A percentile compares a stretch with the other conserved stretches of the same genome.
Evolutionary conservation across 2,797 vertebrate species (phyloP).

Genomic region (Falco naumanni): DNA sequence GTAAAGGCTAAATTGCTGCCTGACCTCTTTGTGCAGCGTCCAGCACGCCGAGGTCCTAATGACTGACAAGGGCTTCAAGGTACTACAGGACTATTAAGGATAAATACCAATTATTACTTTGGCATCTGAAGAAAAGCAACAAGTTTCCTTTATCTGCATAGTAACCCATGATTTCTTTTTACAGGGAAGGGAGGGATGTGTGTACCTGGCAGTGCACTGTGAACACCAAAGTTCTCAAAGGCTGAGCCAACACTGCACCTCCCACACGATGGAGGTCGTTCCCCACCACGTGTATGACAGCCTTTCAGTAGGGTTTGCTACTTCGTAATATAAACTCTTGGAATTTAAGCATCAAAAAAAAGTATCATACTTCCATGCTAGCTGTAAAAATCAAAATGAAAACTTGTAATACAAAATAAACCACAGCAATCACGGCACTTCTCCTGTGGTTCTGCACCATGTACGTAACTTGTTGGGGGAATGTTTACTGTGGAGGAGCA

Average conservation of each 20-base stretch:
- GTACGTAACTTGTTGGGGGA: fast-evolving
- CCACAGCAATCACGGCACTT: neutral
- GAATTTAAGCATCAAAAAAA: neutral
- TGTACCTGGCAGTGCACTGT: fast-evolving
- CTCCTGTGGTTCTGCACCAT: neutral
- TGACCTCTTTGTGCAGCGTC: neutral
- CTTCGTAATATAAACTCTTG: neutral
- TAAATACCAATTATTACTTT: neutral
- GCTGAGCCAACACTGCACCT: neutral
- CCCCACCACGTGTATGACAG: neutral
- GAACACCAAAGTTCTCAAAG: neutral
- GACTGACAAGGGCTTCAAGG: neutral
- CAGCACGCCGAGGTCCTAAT: neutral
- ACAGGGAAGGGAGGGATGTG: neutral
- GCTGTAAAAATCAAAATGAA: neutral
- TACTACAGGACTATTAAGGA: neutral
- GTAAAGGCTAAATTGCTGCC: neutral
- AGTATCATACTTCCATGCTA: neutral
- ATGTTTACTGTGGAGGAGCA: neutral
- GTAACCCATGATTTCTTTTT: neutral
- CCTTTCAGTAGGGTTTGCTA: neutral
- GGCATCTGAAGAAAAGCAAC: neutral
- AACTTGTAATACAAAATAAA: neutral
- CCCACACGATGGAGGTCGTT: fast-evolving
- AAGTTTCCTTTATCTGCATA: neutral